Percentiles rank a stretch among this genome's conserved stretches.
Evolutionary conservation across 2,797 vertebrate genomes (phyloP).

Genomic region (Podarcis siculus): DNA sequence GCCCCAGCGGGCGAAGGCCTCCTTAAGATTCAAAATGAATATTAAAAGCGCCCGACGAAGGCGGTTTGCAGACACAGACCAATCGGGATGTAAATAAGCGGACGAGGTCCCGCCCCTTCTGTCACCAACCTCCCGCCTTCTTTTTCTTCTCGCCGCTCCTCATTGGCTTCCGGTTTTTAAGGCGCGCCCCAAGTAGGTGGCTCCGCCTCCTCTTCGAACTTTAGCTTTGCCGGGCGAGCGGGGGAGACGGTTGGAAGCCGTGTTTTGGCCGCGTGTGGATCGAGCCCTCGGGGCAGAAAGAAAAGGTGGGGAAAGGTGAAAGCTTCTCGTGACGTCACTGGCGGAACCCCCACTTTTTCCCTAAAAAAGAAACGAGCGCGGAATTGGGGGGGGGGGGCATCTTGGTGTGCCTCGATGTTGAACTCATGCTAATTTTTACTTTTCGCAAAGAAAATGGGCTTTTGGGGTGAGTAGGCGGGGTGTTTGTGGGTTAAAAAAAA

Average conservation of each 20-base stretch:
- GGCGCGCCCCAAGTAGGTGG: background rate
- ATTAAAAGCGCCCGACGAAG: background rate
- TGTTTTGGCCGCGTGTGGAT: background rate
- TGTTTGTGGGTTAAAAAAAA: background rate
- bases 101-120: background rate
- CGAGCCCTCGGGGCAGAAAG: background rate
- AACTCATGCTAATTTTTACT: background rate
- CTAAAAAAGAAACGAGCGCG: background rate
- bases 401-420: background rate
- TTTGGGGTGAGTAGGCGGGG: background rate
- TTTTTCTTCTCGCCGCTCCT: background rate
- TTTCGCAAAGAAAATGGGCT: background rate
- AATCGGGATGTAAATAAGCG: background rate
- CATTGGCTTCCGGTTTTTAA: background rate
- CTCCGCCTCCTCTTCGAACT: rapidly evolving
- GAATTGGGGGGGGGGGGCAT: too few species aligned
- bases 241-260: rapidly evolving
- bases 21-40: background rate
- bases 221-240: background rate
- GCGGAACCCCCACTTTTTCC: rapidly evolving
- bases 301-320: conserved; percentile 77
- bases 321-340: background rate
- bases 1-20: background rate
- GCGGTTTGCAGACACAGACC: background rate
- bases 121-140: too few species aligned